phyloP scores from a whole-genome alignment of 2,888 invertebrate genomes.

The Cremastobaeus sp. region DNA sequence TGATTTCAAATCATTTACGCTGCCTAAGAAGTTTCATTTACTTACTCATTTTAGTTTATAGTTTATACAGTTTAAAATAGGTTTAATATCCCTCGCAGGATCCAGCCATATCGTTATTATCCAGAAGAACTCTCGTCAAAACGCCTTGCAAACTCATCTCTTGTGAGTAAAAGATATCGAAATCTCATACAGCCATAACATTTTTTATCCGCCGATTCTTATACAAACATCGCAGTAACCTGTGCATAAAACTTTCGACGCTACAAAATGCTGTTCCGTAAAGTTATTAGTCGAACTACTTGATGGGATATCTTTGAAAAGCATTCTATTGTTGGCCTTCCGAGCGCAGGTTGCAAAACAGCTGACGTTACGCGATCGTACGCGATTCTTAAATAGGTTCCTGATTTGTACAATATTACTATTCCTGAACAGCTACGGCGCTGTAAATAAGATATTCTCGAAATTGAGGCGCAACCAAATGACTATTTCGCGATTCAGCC shows the following conservation, averaged over 20 bases:
- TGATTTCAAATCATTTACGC: conserved; percentile 39
- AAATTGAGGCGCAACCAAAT: conserved; percentile 38
- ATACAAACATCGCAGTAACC: not conserved
- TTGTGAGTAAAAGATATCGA: conserved; percentile 5
- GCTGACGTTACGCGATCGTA: no score
- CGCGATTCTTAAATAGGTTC: no score
- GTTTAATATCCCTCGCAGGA: no score
- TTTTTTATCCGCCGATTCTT: not conserved
- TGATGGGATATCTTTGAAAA: conserved; percentile 1
- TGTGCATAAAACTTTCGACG: conserved; percentile 22
- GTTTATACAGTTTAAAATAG: no score
- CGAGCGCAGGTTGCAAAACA: no score
- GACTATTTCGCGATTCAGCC: conserved; percentile 22
- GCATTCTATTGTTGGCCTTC: conserved; percentile 9
- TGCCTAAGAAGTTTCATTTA: conserved; percentile 23
- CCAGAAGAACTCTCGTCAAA: no score
- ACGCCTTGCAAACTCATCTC: not conserved
- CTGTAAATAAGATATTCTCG: conserved; percentile 36
- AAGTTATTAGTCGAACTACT: conserved; percentile 26
- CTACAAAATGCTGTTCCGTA: conserved; percentile 6
- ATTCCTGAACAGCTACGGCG: no score
- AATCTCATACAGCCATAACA: conserved; percentile 8
- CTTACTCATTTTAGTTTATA: conserved; percentile 10
- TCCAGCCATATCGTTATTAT: no score
- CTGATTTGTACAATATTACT: no score